A percentile compares a stretch with the other conserved stretches of the same genome.
phyloP scores from a whole-genome alignment of 1,140 invertebrate species.

The Melanaphis sacchari region DNA sequence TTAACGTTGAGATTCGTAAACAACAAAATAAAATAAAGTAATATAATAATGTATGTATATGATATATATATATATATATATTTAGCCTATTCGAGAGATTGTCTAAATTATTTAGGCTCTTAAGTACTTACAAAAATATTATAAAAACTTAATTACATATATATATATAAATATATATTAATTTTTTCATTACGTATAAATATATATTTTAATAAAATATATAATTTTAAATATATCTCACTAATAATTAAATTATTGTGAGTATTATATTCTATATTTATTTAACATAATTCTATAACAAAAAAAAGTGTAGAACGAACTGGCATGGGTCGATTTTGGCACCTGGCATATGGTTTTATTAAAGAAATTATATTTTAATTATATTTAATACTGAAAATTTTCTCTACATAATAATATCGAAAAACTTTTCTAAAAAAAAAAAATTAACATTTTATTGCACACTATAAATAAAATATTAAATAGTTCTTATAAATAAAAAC shows the following conservation, averaged over 20 bases:
- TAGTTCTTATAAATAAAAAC: constrained; percentile 51
- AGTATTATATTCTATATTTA: constrained; percentile 34
- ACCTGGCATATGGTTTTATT: constrained; percentile 52
- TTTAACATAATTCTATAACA: constrained; percentile 41
- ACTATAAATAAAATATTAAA: constrained; percentile 46
- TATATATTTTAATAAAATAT: constrained; percentile 34
- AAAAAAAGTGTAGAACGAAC: constrained; percentile 41
- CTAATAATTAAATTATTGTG: constrained; percentile 51
- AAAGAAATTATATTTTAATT: constrained; percentile 1
- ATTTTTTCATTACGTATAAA: background rate
- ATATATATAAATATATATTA: constrained; percentile 16
- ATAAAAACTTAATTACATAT: constrained; percentile 42
- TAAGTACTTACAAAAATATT: constrained; percentile 57
- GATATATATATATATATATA: constrained; percentile 41
- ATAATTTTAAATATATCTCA: constrained; percentile 27
- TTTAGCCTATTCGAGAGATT: constrained; percentile 38
- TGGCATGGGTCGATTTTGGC: constrained; percentile 56
- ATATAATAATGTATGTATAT: constrained; percentile 32
- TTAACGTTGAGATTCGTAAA: constrained; percentile 55
- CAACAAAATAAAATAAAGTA: constrained; percentile 48
- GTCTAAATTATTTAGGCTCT: constrained; percentile 51
- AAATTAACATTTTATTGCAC: constrained; percentile 55
- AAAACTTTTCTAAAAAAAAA: constrained; percentile 51
- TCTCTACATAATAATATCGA: constrained; percentile 39
- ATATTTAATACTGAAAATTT: constrained; percentile 54